Evolutionary conservation across 2,113 vertebrate genomes (phyloP).

Genomic region (Zeus faber): DNA sequence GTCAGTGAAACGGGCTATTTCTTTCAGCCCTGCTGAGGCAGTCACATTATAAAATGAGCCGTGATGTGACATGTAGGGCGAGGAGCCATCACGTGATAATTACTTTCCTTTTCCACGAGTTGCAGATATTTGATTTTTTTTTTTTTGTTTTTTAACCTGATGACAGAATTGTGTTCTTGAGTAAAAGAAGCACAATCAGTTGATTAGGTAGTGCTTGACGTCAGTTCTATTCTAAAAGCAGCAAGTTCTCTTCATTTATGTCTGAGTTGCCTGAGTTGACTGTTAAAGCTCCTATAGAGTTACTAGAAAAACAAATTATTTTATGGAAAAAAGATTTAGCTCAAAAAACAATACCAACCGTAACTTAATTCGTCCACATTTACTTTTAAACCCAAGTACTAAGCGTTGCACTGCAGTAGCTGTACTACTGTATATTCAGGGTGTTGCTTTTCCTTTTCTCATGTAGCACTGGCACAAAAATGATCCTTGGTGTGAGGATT

Average conservation of each 20-base stretch:
- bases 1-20: conserved; percentile 10
- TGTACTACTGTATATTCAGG: not conserved
- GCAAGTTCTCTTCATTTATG: too few species aligned
- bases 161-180: not conserved
- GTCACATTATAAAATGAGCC: conserved; percentile 7
- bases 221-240: too few species aligned
- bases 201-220: too few species aligned
- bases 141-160: not conserved
- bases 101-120: too few species aligned
- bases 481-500: conserved; percentile 1
- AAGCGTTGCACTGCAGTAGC: not conserved
- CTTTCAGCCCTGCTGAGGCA: conserved; percentile 3
- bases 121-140: conserved; percentile 5
- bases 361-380: too few species aligned
- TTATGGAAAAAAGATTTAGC: too few species aligned
- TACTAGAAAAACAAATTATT: too few species aligned
- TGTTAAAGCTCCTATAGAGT: too few species aligned
- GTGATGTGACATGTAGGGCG: conserved; percentile 19
- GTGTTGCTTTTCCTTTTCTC: conserved; percentile 7
- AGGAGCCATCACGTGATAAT: conserved; percentile 16
- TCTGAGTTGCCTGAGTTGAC: too few species aligned
- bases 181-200: too few species aligned
- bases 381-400: not conserved
- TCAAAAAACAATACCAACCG: too few species aligned
- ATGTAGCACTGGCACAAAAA: too few species aligned